Conservation (phyloP, 2,113 vertebrate genomes). For the Jaculus jaculus region DNA sequence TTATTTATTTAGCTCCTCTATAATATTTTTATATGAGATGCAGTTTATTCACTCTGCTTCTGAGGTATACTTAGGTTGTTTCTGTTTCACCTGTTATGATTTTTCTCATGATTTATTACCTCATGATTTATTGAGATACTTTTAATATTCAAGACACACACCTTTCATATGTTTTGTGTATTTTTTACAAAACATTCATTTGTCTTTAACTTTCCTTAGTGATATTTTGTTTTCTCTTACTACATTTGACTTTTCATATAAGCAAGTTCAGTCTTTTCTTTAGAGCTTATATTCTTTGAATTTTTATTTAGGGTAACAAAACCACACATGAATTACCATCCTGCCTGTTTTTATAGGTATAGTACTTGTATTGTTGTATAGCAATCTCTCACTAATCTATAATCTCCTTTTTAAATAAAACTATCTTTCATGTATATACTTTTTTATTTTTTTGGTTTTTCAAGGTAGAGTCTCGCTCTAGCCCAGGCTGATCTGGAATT, state of each 20-base stretch:
- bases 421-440: too few relatives aligned
- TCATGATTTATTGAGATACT: not conserved
- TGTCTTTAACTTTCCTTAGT: not conserved
- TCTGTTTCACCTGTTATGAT: not conserved
- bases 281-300: not conserved
- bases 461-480: too few relatives aligned
- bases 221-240: not conserved
- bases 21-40: not conserved
- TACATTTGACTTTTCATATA: not conserved
- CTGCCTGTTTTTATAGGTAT: not conserved
- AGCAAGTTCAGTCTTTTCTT: not conserved
- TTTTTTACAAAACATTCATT: conserved; percentile 7
- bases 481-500: too few relatives aligned
- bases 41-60: not conserved
- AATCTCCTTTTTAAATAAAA: too few relatives aligned
- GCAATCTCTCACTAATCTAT: not conserved
- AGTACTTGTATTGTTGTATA: not conserved
- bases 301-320: not conserved
- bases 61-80: not conserved
- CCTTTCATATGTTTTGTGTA: not conserved
- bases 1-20: not conserved
- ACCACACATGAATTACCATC: not conserved
- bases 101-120: not conserved
- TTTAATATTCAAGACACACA: not conserved
- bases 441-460: too few relatives aligned